A percentile compares a stretch with the other conserved stretches of the same genome.
phyloP scores from a whole-genome alignment of 2,797 vertebrate genomes.

The Manis javanica region DNA sequence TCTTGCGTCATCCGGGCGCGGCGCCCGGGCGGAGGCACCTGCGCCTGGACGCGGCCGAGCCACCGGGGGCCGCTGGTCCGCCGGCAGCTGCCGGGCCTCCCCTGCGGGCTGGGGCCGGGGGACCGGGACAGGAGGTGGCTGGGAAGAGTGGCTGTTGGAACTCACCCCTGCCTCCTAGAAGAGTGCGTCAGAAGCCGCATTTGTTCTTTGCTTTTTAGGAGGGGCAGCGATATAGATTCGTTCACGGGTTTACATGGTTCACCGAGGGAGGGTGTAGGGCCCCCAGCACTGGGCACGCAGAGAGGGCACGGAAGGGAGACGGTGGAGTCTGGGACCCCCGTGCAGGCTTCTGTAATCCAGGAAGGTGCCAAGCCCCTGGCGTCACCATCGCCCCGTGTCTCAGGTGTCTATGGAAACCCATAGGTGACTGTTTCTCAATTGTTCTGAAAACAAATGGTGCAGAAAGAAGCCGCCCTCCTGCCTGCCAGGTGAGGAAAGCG shows the following conservation, averaged over 20 bases:
- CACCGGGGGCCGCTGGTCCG: too few relatives aligned
- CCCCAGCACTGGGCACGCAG: too few relatives aligned
- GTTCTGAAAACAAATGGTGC: background rate
- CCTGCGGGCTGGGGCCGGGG: background rate
- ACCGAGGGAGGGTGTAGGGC: accelerated
- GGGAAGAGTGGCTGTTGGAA: background rate
- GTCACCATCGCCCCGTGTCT: background rate
- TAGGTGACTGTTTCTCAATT: background rate
- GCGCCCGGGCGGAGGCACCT: too few relatives aligned
- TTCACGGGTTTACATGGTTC: accelerated
- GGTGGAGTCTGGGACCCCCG: background rate
- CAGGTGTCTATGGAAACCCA: background rate
- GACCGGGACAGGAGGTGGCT: background rate
- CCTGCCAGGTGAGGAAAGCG: background rate
- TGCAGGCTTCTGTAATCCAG: too few relatives aligned
- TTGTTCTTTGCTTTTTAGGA: background rate
- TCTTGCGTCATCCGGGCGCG: background rate
- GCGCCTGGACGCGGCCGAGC: too few relatives aligned
- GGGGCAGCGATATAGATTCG: background rate
- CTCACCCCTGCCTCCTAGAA: accelerated
- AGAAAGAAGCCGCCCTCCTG: too few relatives aligned
- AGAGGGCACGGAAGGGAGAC: accelerated
- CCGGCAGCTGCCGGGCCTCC: too few relatives aligned
- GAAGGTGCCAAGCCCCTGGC: too few relatives aligned
- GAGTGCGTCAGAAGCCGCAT: background rate